Evolutionary conservation across 1,140 invertebrate genomes (phyloP).

Genomic region (Tetramorium parvispinum): DNA sequence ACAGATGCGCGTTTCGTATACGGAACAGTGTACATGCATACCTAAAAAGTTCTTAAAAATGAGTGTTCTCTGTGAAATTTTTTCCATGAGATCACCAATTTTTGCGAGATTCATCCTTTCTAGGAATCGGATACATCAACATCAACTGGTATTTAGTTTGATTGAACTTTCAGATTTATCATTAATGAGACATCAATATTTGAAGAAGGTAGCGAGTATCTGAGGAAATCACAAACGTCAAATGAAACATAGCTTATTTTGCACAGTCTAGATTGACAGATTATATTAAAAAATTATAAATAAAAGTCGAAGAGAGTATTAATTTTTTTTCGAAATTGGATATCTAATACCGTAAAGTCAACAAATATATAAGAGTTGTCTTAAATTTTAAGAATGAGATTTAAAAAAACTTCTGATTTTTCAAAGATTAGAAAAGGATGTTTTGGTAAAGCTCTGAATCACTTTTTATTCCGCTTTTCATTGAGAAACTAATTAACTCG

Average conservation of each 20-base stretch:
- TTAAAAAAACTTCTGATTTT: background rate
- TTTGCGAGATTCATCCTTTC: background rate
- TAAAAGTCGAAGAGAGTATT: background rate
- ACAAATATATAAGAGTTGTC: constrained; percentile 1
- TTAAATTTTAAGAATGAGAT: background rate
- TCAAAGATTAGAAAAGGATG: background rate
- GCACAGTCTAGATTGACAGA: background rate
- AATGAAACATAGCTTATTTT: background rate
- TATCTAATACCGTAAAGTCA: background rate
- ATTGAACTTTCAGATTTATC: background rate
- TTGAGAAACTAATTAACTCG: background rate
- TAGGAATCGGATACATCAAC: background rate
- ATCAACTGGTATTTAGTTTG: background rate
- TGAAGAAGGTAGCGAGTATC: background rate
- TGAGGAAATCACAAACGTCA: background rate
- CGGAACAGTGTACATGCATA: background rate
- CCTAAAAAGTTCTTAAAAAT: background rate
- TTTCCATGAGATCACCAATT: background rate
- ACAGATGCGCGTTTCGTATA: constrained; percentile 28
- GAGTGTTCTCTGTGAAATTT: background rate
- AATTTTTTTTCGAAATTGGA: background rate
- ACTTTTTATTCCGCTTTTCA: background rate
- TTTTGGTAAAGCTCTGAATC: background rate
- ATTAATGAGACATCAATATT: constrained; percentile 4
- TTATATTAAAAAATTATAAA: background rate